Percentiles rank a stretch among this genome's conserved stretches.
Conservation (phyloP, 1,140 invertebrate species). For the Pentalonia nigronervosa region DNA sequence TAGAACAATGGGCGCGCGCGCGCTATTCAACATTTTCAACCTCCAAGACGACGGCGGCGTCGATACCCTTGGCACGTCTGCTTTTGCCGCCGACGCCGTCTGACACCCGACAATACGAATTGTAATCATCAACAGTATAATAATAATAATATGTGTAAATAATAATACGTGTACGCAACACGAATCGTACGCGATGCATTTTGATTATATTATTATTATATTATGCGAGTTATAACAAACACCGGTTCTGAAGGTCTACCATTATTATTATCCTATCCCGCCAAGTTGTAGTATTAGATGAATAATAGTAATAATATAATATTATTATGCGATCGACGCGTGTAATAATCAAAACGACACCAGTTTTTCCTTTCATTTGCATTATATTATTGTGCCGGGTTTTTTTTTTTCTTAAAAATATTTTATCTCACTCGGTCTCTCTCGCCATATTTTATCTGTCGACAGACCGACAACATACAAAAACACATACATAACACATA, state of each 20-base stretch:
- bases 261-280: not conserved
- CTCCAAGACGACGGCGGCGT: not conserved
- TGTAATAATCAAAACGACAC: not conserved
- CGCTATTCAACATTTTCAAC: slow-evolving; percentile 23
- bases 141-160: not conserved
- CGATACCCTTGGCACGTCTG: slow-evolving; percentile 40
- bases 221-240: not conserved
- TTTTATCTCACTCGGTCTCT: not conserved
- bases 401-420: not conserved
- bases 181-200: not conserved
- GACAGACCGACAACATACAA: not conserved
- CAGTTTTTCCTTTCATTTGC: slow-evolving; percentile 20
- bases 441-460: not conserved
- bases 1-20: slow-evolving; percentile 38
- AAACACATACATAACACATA: not conserved
- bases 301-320: not conserved
- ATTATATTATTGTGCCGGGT: not conserved
- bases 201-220: not conserved
- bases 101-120: not conserved
- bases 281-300: not conserved
- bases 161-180: not conserved
- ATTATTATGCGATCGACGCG: not conserved
- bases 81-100: slow-evolving; percentile 14
- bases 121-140: not conserved
- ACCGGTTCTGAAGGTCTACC: not conserved